Evolutionary conservation across 2,797 vertebrate genomes (phyloP).

Genomic region (Remorina albescens): DNA sequence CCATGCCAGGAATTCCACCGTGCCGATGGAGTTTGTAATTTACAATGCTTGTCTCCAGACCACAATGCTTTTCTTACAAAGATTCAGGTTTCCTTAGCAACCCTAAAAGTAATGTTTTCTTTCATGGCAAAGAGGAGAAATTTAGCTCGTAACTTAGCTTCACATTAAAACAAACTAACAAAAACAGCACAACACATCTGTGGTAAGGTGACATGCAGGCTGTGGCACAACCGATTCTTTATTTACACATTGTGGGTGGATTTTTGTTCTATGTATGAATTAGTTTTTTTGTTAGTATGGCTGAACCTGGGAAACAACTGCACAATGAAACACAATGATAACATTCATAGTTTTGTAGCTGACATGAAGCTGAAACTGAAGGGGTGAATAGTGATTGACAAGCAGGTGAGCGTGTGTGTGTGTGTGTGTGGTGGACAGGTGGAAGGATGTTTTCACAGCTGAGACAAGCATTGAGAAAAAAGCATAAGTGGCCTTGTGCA

Average conservation of each 20-base stretch:
- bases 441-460: slow-evolving; percentile 75
- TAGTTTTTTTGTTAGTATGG: slow-evolving; percentile 7
- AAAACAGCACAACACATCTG: slow-evolving; percentile 16
- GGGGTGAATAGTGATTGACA: slow-evolving; percentile 32
- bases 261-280: slow-evolving; percentile 10
- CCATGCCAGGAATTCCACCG: slow-evolving; percentile 74
- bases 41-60: slow-evolving; percentile 79
- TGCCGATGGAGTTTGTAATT: slow-evolving; percentile 81
- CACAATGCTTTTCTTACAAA: slow-evolving; percentile 81
- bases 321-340: neutral
- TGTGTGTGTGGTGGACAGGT: slow-evolving; percentile 39
- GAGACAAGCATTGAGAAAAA: slow-evolving; percentile 43
- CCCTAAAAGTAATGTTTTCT: slow-evolving; percentile 77
- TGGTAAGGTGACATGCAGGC: slow-evolving; percentile 25
- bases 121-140: slow-evolving; percentile 57
- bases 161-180: slow-evolving; percentile 23
- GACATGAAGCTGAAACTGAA: slow-evolving; percentile 1
- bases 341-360: slow-evolving; percentile 4
- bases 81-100: slow-evolving; percentile 81
- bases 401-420: slow-evolving; percentile 15
- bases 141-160: slow-evolving; percentile 43
- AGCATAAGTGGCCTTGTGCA: slow-evolving; percentile 27
- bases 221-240: neutral
- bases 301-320: slow-evolving; percentile 14
- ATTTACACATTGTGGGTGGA: slow-evolving; percentile 9